phyloP scores from a whole-genome alignment of 2,113 vertebrate species.

The Lucifuga dentata region DNA sequence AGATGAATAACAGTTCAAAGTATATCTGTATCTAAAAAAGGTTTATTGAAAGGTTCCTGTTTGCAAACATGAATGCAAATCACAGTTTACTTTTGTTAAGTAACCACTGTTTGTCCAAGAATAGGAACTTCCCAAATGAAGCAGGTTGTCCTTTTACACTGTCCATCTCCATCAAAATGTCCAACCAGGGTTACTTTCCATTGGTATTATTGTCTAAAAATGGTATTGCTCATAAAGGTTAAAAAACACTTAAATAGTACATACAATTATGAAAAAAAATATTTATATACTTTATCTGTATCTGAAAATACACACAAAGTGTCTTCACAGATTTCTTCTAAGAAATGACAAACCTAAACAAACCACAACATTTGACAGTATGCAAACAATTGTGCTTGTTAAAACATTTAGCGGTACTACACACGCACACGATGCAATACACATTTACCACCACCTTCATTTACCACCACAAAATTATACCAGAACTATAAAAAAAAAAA shows the following conservation, averaged over 20 bases:
- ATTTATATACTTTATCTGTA: neutral
- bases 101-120: no score
- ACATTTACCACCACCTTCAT: slow-evolving; percentile 36
- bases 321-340: neutral
- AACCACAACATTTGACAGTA: neutral
- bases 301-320: neutral
- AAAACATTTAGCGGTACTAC: slow-evolving; percentile 3
- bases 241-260: slow-evolving; percentile 25
- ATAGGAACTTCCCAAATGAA: no score
- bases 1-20: slow-evolving; percentile 1
- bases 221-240: neutral
- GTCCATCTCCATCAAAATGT: neutral
- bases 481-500: neutral
- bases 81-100: neutral
- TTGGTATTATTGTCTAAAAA: neutral
- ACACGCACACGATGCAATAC: neutral
- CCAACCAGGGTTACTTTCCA: neutral
- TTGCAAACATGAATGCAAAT: slow-evolving; percentile 17
- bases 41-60: slow-evolving; percentile 62
- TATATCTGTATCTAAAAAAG: slow-evolving; percentile 17
- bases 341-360: neutral
- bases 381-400: slow-evolving; percentile 12
- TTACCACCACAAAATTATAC: no score
- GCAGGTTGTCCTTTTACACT: neutral
- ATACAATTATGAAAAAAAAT: slow-evolving; percentile 23